Conservation (phyloP, 2,888 invertebrate genomes). For the Antitype chi region DNA sequence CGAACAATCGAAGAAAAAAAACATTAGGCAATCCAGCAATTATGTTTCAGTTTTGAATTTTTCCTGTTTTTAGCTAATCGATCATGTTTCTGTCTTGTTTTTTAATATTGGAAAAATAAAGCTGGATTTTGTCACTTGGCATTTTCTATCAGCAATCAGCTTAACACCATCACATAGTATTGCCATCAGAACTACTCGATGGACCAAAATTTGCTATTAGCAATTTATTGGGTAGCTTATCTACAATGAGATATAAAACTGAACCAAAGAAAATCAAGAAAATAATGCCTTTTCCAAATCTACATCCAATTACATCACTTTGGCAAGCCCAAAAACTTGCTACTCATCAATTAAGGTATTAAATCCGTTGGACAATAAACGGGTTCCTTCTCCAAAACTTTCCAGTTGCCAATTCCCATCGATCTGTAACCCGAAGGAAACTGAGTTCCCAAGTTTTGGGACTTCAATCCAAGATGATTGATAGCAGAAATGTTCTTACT, state of each 20-base stretch:
- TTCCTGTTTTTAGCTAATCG: too few species aligned
- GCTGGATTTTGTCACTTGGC: too few species aligned
- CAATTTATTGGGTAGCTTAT: background rate
- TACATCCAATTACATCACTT: conserved; percentile 25
- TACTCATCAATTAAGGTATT: conserved; percentile 63
- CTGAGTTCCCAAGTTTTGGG: conserved; percentile 60
- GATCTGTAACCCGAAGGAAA: conserved; percentile 54
- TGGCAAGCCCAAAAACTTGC: conserved; percentile 45
- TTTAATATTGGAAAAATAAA: too few species aligned
- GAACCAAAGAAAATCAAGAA: background rate
- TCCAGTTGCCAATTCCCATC: conserved; percentile 61
- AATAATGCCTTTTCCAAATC: background rate
- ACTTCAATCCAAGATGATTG: conserved; percentile 64
- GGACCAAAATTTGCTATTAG: too few species aligned
- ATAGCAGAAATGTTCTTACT: conserved; percentile 58
- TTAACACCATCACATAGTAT: too few species aligned
- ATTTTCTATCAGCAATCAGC: too few species aligned
- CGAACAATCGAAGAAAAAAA: too few species aligned
- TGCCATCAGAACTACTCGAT: too few species aligned
- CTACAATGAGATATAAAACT: background rate
- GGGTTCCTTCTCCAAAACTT: conserved; percentile 49
- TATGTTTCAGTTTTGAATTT: too few species aligned
- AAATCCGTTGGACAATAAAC: conserved; percentile 63
- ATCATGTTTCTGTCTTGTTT: too few species aligned
- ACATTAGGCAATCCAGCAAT: too few species aligned